phyloP scores from a whole-genome alignment of 2,797 vertebrate genomes.

The Triplophysa yarkandensis region DNA sequence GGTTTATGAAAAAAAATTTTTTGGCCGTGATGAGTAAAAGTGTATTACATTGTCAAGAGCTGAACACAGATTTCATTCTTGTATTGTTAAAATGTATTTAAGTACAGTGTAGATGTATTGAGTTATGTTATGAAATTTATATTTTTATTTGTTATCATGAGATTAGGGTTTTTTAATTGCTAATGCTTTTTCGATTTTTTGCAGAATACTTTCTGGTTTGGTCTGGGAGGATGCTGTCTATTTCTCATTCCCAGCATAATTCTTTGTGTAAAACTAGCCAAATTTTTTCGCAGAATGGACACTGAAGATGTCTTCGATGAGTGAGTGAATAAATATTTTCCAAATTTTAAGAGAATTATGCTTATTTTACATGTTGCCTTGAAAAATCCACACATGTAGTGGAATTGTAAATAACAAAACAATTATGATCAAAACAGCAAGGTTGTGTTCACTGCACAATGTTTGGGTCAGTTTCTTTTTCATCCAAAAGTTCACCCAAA shows the following conservation, averaged over 20 bases:
- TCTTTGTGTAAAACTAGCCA: slow-evolving; percentile 88
- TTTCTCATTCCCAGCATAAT: slow-evolving; percentile 89
- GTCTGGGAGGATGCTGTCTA: slow-evolving; percentile 87
- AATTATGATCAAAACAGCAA: background rate
- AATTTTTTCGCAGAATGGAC: slow-evolving; percentile 93
- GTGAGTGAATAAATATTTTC: slow-evolving; percentile 76
- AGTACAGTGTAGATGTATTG: too few relatives aligned
- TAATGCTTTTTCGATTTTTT: slow-evolving; percentile 31
- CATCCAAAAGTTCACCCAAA: too few relatives aligned
- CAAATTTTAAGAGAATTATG: background rate
- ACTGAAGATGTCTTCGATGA: slow-evolving; percentile 97
- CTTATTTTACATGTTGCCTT: background rate
- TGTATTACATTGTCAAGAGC: too few relatives aligned
- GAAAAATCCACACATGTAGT: background rate
- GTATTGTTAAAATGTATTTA: too few relatives aligned
- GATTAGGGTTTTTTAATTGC: background rate
- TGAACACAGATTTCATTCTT: too few relatives aligned
- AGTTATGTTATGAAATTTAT: too few relatives aligned
- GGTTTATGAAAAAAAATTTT: too few relatives aligned
- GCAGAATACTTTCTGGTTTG: slow-evolving; percentile 97
- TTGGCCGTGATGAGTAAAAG: too few relatives aligned
- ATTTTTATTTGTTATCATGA: background rate
- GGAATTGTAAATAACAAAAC: background rate
- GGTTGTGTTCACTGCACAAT: background rate
- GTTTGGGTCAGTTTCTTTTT: background rate